These are phyloP conservation scores for Aphis gossypii DNA, from an alignment of 1,140 invertebrate species.

Conservation along the genomic window DNA sequence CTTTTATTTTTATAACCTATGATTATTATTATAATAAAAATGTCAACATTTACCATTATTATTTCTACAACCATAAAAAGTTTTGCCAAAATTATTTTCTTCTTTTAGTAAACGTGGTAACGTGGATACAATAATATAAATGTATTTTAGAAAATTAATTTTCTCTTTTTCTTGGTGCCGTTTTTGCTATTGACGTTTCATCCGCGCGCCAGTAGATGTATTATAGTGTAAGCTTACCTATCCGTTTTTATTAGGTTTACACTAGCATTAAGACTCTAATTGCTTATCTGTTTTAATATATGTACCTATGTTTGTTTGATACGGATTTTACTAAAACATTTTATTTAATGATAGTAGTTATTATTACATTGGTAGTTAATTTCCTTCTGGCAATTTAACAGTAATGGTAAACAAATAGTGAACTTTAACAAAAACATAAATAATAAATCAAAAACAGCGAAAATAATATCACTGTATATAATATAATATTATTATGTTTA, in stretches of 20 bases:
- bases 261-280: neutral
- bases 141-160: neutral
- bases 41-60: neutral
- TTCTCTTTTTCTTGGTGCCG: neutral
- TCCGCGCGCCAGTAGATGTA: neutral
- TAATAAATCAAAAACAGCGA: neutral
- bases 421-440: neutral
- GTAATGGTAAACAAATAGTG: neutral
- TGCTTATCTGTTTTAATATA: neutral
- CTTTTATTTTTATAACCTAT: constrained; percentile 9
- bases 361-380: neutral
- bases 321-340: neutral
- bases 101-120: neutral
- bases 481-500: neutral
- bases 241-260: constrained; percentile 4
- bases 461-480: neutral
- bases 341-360: neutral
- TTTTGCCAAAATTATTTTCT: neutral
- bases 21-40: neutral
- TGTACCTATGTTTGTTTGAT: neutral
- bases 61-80: neutral
- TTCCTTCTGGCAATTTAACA: neutral
- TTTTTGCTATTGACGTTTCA: neutral
- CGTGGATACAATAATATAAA: neutral
- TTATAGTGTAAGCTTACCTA: neutral